phyloP scores from a whole-genome alignment of 92 coral and sea anemone species.

The Epizoanthus fatuus region DNA sequence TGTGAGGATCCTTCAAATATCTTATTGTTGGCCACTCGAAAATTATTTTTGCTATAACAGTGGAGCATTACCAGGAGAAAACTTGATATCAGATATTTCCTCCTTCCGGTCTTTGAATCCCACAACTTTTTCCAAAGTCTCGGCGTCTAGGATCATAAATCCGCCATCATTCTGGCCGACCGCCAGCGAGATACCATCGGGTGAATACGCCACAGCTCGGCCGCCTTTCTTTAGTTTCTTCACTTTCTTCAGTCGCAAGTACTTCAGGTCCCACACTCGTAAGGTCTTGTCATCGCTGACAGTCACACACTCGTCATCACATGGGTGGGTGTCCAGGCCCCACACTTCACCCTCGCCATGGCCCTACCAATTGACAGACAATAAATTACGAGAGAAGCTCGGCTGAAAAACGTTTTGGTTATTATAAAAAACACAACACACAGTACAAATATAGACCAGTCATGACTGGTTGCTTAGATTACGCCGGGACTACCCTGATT shows the following conservation, averaged over 20 bases:
- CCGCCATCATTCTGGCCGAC: conserved; percentile 99
- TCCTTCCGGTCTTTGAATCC: conserved; percentile 96
- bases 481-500: no score
- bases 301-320: conserved; percentile 94
- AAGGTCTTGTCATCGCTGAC: conserved; percentile 98
- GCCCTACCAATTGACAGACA: conserved; percentile 65
- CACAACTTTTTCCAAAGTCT: conserved; percentile 85
- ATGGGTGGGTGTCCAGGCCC: conserved; percentile 99
- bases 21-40: no score
- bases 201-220: conserved; percentile 94
- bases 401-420: not conserved
- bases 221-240: conserved; percentile 95
- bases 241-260: conserved; percentile 91
- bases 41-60: not conserved
- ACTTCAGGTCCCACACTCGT: conserved; percentile 95
- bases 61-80: conserved; percentile 87
- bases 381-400: not conserved
- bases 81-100: conserved; percentile 92
- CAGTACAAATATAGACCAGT: no score
- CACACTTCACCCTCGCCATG: conserved; percentile 99
- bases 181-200: conserved; percentile 92
- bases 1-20: no score
- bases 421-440: not conserved
- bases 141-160: conserved; percentile 86
- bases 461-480: no score